Evolutionary conservation across 2,888 invertebrate genomes (phyloP).

Genomic region (Proisotoma minuta): DNA sequence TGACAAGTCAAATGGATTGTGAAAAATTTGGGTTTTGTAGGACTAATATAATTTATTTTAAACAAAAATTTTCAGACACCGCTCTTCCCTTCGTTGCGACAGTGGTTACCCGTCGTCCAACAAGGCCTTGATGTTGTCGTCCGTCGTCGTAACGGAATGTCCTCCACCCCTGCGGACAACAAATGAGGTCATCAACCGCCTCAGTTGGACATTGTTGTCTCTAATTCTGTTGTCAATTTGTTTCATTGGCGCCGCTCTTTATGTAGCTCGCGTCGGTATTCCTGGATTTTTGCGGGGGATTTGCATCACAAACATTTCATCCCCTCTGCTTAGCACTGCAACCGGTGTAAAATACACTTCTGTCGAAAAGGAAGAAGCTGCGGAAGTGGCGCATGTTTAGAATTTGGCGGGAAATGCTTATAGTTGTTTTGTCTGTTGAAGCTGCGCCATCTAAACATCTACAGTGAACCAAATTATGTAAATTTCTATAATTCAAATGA

Average conservation of each 20-base stretch:
- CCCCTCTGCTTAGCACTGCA: conserved; percentile 62
- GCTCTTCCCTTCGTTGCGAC: conserved; percentile 57
- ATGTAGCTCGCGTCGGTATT: conserved; percentile 57
- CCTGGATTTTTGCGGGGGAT: conserved; percentile 62
- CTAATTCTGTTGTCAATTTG: conserved; percentile 55
- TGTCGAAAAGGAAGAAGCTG: conserved; percentile 60
- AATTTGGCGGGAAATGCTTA: too few relatives aligned
- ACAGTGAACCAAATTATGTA: too few relatives aligned
- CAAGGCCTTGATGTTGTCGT: conserved; percentile 40
- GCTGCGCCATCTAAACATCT: too few relatives aligned
- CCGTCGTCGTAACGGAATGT: conserved; percentile 47
- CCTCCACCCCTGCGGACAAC: conserved; percentile 45
- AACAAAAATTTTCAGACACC: conserved; percentile 55
- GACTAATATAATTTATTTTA: too few relatives aligned
- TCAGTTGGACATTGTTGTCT: conserved; percentile 44
- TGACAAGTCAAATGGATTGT: too few relatives aligned
- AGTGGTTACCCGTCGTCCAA: conserved; percentile 49
- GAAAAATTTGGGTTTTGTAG: too few relatives aligned
- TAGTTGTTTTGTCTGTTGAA: too few relatives aligned
- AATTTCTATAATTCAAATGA: too few relatives aligned
- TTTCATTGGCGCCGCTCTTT: conserved; percentile 56
- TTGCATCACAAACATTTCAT: conserved; percentile 55
- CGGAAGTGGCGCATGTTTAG: conserved; percentile 50
- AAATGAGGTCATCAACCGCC: conserved; percentile 3
- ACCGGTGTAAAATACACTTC: conserved; percentile 70